These are phyloP conservation scores for Drosophila niveifrons DNA, from an alignment of 2,888 invertebrate species.

Conservation along the genomic window DNA sequence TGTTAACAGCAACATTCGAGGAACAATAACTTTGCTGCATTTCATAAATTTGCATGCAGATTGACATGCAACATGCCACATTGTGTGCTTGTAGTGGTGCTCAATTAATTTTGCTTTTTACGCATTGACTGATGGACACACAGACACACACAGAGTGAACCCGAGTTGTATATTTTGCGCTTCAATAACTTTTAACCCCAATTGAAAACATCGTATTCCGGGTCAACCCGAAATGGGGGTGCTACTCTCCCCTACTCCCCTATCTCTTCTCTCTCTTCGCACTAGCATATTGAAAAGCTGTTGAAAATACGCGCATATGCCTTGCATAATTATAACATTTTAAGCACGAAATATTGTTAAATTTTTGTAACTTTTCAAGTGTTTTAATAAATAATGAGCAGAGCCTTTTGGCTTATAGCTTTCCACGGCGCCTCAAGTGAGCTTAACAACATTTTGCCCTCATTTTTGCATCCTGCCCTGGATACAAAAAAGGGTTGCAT, in stretches of 20 bases:
- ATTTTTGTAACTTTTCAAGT: conserved; percentile 68
- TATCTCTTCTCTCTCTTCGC: conserved; percentile 3
- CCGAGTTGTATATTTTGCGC: conserved; percentile 55
- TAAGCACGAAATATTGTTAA: conserved; percentile 31
- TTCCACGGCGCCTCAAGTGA: conserved; percentile 19
- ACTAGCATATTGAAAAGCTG: conserved; percentile 53
- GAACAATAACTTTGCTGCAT: conserved; percentile 34
- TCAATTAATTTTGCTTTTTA: conserved; percentile 68
- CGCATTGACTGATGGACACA: conserved; percentile 52
- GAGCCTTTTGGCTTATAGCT: conserved; percentile 16
- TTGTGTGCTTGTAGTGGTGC: conserved; percentile 41
- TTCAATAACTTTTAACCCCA: conserved; percentile 72
- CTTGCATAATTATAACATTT: conserved; percentile 67
- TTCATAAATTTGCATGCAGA: conserved; percentile 64
- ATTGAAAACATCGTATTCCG: conserved; percentile 44
- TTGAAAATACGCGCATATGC: conserved; percentile 72
- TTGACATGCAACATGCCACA: conserved; percentile 53
- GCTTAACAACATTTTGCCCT: conserved; percentile 53
- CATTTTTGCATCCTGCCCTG: conserved; percentile 31
- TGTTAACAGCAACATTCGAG: conserved; percentile 53
- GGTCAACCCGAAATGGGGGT: conserved; percentile 31
- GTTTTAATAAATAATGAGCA: conserved; percentile 72
- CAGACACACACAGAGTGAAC: conserved; percentile 33
- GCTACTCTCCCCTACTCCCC: conserved; percentile 5
- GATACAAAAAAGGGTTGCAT: conserved; percentile 3